Evolutionary conservation across 2,113 vertebrate species (phyloP).

Genomic region (Parotia lawesii): DNA sequence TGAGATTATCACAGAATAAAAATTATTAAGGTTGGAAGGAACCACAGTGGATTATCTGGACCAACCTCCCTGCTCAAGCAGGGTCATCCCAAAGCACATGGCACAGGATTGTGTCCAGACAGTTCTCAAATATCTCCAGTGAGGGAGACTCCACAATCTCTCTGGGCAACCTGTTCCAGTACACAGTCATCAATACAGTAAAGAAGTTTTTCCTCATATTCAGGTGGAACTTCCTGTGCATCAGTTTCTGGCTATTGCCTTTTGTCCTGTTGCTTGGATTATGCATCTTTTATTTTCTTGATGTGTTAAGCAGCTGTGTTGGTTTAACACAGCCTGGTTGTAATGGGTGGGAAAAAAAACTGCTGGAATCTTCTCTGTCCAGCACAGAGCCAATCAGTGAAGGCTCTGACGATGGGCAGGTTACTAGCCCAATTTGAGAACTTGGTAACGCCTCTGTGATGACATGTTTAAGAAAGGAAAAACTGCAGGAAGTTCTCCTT

Average conservation of each 20-base stretch:
- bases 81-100: neutral
- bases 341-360: neutral
- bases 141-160: neutral
- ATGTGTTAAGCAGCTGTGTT: neutral
- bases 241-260: neutral
- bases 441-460: neutral
- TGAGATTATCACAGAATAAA: neutral
- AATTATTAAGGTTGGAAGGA: too few species aligned
- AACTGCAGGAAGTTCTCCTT: accelerated
- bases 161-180: neutral
- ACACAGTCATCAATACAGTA: neutral
- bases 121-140: neutral
- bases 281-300: neutral
- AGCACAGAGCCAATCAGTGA: neutral
- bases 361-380: neutral
- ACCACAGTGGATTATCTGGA: too few species aligned
- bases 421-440: neutral
- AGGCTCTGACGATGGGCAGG: neutral
- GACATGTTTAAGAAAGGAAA: neutral
- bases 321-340: neutral
- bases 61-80: neutral
- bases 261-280: neutral
- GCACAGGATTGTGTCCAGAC: neutral
- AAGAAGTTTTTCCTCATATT: neutral
- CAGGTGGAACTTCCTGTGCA: neutral